Base-by-base conservation (phyloP, 2,797 vertebrate species). In the Coluber constrictor region DNA sequence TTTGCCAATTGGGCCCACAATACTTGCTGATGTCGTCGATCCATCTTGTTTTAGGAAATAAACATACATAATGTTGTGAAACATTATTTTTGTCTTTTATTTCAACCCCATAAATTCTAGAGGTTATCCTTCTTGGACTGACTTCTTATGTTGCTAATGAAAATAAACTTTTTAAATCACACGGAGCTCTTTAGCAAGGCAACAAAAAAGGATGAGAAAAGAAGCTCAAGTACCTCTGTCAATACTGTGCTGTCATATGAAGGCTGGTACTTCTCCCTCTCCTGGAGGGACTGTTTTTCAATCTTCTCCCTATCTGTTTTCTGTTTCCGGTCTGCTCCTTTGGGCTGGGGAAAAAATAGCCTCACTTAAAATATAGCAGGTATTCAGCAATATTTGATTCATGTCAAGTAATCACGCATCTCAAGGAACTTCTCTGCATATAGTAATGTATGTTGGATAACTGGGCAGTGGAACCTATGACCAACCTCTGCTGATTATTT, bases 221-320 rank as follows among this genome's bases (percentile, higher is more conserved):
- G 43, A 15, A 37, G 25, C 13, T 4, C 5, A 5, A 43, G 8
- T 91, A 98, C 98, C 98, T 98, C 98, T 47, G 98, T 97, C 87
- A 98, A 96, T 92, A 98, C 97, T 0, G 98, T 98, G 86, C 96
- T 98, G 95, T 98, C 98, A 55, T 98, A 98, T 1, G 98, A 98
- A 2, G 97, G 96, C 96, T 98, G 98, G 95, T 98, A 98, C 95
- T 98, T 98, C 90, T 98, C 98, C 94, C 98, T 98, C 94, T 99
- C 98, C 86, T 98, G 98, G 0, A 97, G 97, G 0, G 98, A 97
- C 60, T 98, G 98, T 93, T 98, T 99, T 96, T 99, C 98, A 96
- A 98, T 98, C 96, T 98, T 98, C 97, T 99, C 98, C 83, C 97
- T 56, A 93, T 99, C 98, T 0, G 98, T 99, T 96, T 98, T 99